phyloP scores from a whole-genome alignment of 2,888 invertebrate genomes.

The Chloromyia formosa region DNA sequence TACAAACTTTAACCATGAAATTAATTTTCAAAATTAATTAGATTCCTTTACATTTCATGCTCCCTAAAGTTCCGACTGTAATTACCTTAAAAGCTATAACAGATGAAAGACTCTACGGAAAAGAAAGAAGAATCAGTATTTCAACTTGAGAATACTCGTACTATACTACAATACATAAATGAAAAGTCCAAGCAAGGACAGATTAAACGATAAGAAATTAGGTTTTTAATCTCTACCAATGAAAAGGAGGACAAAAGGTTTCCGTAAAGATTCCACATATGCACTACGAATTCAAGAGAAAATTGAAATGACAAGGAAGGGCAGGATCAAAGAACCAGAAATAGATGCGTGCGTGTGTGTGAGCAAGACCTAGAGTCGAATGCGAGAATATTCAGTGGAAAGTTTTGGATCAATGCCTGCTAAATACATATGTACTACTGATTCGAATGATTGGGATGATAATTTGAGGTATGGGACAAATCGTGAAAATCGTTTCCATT shows the following conservation, averaged over 20 bases:
- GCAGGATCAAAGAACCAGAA: neutral
- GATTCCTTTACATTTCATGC: neutral
- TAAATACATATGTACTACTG: constrained; percentile 3
- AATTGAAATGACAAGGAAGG: neutral
- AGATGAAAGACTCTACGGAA: constrained; percentile 8
- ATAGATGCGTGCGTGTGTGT: neutral
- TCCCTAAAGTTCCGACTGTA: constrained; percentile 14
- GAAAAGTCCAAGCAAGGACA: constrained; percentile 7
- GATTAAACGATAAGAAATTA: constrained; percentile 23
- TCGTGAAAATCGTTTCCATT: constrained; percentile 3
- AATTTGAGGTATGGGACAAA: neutral
- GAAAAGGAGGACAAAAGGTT: neutral
- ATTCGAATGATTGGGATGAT: constrained; percentile 36
- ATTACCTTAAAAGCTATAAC: constrained; percentile 37
- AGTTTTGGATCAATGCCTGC: neutral
- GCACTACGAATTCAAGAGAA: neutral
- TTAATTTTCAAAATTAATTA: constrained; percentile 36
- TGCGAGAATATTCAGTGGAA: neutral
- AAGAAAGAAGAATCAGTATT: constrained; percentile 14
- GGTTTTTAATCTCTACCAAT: neutral
- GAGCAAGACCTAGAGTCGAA: neutral
- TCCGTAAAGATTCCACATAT: constrained; percentile 1
- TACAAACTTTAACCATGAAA: neutral
- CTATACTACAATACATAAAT: neutral
- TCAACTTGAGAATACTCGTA: too few species aligned